Conservation (phyloP, 2,888 invertebrate genomes). For the Choristoneura rosaceana region DNA sequence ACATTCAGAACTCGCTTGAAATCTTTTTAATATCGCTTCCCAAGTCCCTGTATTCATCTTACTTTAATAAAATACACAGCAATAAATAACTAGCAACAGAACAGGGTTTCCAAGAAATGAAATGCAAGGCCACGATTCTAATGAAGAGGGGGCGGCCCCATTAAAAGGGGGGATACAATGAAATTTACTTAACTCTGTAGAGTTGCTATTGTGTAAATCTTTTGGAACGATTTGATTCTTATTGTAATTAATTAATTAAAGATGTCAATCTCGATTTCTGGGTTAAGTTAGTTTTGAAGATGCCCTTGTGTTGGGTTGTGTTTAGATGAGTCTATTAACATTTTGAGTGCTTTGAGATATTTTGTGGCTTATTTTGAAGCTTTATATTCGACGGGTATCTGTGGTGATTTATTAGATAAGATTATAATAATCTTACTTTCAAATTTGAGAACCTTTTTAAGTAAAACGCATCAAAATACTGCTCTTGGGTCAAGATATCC, state of each 20-base stretch:
- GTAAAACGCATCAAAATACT: no score
- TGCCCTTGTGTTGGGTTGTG: not conserved
- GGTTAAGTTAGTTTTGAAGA: not conserved
- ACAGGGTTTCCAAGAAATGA: slow-evolving; percentile 15
- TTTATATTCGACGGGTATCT: no score
- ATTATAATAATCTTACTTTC: no score
- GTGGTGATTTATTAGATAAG: no score
- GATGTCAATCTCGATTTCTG: slow-evolving; percentile 4
- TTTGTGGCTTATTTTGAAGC: no score
- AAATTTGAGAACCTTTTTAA: no score
- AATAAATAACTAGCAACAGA: slow-evolving; percentile 17
- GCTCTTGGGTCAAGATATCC: no score
- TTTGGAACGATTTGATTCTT: slow-evolving; percentile 13
- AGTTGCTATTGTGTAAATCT: slow-evolving; percentile 21
- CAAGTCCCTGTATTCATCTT: slow-evolving; percentile 11
- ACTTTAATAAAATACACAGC: slow-evolving; percentile 24
- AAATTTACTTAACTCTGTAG: slow-evolving; percentile 22
- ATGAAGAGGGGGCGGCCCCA: slow-evolving; percentile 16
- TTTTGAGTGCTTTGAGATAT: no score
- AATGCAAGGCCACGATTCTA: slow-evolving; percentile 19
- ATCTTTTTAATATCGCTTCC: slow-evolving; percentile 18
- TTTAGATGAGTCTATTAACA: no score
- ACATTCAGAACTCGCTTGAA: slow-evolving; percentile 6
- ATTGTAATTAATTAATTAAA: slow-evolving; percentile 6
- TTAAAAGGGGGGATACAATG: slow-evolving; percentile 25